These are phyloP conservation scores for Harpagus bidentatus DNA, from an alignment of 2,113 vertebrate species.

Conservation along the genomic window DNA sequence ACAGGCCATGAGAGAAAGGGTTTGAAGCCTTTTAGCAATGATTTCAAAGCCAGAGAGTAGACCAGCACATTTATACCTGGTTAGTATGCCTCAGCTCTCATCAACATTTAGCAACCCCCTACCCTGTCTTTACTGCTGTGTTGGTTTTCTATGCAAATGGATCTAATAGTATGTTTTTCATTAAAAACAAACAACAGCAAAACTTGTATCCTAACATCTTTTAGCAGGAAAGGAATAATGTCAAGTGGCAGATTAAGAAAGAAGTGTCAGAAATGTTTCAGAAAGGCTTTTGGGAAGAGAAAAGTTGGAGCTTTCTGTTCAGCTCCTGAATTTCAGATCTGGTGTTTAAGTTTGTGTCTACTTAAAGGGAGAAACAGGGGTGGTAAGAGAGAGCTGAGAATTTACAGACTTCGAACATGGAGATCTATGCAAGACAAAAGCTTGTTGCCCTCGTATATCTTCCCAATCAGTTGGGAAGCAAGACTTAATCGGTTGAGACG, in stretches of 20 bases:
- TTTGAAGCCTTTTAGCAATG: neutral
- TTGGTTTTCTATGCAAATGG: neutral
- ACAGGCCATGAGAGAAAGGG: neutral
- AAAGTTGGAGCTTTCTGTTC: neutral
- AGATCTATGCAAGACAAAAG: neutral
- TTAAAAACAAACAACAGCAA: neutral
- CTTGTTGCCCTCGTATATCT: neutral
- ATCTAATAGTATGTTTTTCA: neutral
- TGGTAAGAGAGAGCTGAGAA: neutral
- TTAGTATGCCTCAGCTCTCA: neutral
- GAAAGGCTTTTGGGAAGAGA: neutral
- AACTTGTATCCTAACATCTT: neutral
- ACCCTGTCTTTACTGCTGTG: neutral
- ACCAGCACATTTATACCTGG: neutral
- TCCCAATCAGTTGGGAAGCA: neutral
- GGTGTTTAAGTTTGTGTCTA: neutral
- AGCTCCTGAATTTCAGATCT: neutral
- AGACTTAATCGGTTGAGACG: constrained; percentile 23
- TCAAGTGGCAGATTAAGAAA: neutral
- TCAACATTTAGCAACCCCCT: neutral
- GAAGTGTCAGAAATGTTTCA: neutral
- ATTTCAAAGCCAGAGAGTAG: neutral
- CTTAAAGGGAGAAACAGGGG: neutral
- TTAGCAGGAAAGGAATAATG: neutral
- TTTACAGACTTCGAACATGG: neutral